Percentiles rank a stretch among this genome's conserved stretches.
These are phyloP conservation scores for Tapirus terrestris DNA, from an alignment of 2,113 vertebrate species.

Conservation along the genomic window DNA sequence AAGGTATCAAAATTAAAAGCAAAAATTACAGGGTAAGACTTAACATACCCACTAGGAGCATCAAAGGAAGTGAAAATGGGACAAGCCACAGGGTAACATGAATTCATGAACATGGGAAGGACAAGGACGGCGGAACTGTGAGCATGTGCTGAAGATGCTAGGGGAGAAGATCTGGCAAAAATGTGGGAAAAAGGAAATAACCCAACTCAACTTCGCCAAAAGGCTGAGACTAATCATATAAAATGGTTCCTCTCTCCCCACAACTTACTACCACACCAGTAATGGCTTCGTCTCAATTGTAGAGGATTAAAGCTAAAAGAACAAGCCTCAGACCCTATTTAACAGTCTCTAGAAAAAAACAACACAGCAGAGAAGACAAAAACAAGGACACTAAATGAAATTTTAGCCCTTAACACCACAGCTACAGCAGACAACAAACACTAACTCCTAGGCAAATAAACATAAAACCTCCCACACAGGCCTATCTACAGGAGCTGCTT, in stretches of 20 bases:
- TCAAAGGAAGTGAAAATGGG: constrained; percentile 60
- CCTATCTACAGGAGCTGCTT: neutral
- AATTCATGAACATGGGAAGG: constrained; percentile 76
- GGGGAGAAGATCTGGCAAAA: constrained; percentile 63
- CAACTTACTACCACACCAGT: too few relatives aligned
- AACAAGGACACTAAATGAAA: neutral
- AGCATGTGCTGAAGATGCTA: constrained; percentile 77
- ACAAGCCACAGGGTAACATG: constrained; percentile 72
- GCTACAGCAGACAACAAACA: neutral
- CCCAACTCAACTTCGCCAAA: neutral
- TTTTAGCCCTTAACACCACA: neutral
- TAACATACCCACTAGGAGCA: constrained; percentile 75
- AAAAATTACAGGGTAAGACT: constrained; percentile 80
- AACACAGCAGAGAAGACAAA: neutral
- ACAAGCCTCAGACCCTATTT: neutral
- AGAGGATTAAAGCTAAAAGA: neutral
- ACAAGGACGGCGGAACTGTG: constrained; percentile 72
- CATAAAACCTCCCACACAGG: neutral
- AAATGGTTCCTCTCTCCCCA: neutral
- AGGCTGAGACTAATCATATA: neutral
- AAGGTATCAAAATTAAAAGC: constrained; percentile 86
- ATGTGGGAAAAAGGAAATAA: neutral
- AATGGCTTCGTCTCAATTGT: accelerated
- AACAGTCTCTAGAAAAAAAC: neutral
- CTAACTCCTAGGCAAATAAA: neutral